Evolutionary conservation across 2,888 invertebrate species (phyloP), one percentile per base, ranked within the genome.

Genomic region (Punctoribates punctum): DNA sequence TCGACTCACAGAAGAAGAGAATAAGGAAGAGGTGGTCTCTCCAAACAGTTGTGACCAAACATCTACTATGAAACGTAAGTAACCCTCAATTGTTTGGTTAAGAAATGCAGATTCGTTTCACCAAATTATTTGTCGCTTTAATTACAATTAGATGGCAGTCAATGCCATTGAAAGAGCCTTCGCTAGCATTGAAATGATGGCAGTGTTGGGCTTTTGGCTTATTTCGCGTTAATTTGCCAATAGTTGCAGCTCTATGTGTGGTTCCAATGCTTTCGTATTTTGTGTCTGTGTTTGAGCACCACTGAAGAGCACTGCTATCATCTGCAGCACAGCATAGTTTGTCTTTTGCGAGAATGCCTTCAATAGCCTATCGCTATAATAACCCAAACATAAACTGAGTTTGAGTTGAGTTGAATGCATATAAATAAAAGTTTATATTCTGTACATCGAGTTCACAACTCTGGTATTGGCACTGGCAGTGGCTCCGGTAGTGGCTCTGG

Each of bases 161-260:
- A 23, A 34, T 11, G 70, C 38, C 8, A 38, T 67, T 13, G 4
- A 1, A 67, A 34, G 4, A 65, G 34, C 34, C 25, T n/a, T 8
- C 0, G 1, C n/a, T 15, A 38, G n/a, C 23, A 57, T 23, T 25
- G 65, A 70, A 70, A 70, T 70, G 70, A 70, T 70, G 70, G 65
- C 65, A 65, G 65, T 65, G 38, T 65, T 65, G 29, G 34, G 9
- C 17, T 38, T 20, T 34, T 65, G 29, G 38, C 46, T 70, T 70
- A 70, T 38, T 70, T 70, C n/a, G 11, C n/a, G 70, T 46, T 70
- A 70, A 70, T 70, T 70, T 70, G 70, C 70, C 70, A 70, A 70
- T 70, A 70, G 34, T 34, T 60, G 57, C n/a, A 57, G 25, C 20
- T 11, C 5, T 27, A 9, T 27, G 60, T 27, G 60, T 60, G 60